Percentiles rank a stretch among this genome's conserved stretches.
Evolutionary conservation across 2,888 invertebrate species (phyloP).

Genomic region (Nipponacmea schrenckii): DNA sequence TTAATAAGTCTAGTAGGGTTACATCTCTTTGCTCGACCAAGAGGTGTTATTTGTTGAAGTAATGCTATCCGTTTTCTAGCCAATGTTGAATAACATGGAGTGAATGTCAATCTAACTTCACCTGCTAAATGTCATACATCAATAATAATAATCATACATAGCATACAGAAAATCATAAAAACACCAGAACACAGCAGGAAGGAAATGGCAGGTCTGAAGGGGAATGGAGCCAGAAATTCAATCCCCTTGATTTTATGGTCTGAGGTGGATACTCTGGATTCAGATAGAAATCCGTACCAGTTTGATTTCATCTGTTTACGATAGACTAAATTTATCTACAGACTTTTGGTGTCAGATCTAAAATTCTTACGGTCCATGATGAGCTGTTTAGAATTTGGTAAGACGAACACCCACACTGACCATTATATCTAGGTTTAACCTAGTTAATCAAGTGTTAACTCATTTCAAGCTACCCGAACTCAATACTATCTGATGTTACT

Average conservation of each 20-base stretch:
- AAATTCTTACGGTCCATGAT: no score
- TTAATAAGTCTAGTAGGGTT: not conserved
- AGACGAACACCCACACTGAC: no score
- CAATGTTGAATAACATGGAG: conserved; percentile 3
- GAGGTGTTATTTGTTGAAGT: not conserved
- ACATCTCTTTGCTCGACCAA: not conserved
- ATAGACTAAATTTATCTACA: no score
- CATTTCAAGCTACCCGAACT: no score
- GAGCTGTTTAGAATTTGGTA: no score
- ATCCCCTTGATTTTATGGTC: not conserved
- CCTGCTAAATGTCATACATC: conserved; percentile 6
- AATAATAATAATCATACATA: not conserved
- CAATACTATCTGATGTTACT: no score
- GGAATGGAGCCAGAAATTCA: not conserved
- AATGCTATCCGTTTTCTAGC: not conserved
- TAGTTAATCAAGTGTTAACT: no score
- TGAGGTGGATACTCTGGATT: not conserved
- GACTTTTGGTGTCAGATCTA: no score
- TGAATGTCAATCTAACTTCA: not conserved
- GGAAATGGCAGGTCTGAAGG: conserved; percentile 2
- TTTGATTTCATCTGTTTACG: no score
- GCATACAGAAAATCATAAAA: not conserved
- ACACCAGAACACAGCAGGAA: not conserved
- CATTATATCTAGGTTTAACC: no score
- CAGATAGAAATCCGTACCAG: not conserved